A percentile compares a stretch with the other conserved stretches of the same genome.
These are phyloP conservation scores for Papilio polytes DNA, from an alignment of 1,140 invertebrate species.

Conservation along the genomic window DNA sequence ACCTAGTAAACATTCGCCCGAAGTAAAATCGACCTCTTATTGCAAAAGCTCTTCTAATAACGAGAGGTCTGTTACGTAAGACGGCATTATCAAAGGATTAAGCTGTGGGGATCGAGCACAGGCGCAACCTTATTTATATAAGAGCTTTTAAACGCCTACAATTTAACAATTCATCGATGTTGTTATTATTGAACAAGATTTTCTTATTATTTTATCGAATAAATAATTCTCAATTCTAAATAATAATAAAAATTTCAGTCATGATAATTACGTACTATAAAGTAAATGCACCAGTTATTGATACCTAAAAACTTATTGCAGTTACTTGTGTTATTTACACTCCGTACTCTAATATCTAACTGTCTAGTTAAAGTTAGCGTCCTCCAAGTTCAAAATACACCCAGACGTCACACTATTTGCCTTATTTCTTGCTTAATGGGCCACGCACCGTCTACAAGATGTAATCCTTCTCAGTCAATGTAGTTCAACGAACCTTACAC, in stretches of 20 bases:
- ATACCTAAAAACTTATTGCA: background rate
- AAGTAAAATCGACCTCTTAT: background rate
- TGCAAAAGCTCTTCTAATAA: slow-evolving; percentile 12
- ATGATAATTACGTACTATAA: background rate
- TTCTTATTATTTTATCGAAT: background rate
- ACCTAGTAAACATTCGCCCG: background rate
- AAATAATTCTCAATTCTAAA: background rate
- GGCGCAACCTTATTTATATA: background rate
- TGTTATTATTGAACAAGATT: background rate
- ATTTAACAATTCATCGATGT: background rate
- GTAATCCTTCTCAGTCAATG: slow-evolving; percentile 52
- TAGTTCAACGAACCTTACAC: slow-evolving; percentile 65
- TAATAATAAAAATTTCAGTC: background rate
- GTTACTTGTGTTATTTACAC: background rate
- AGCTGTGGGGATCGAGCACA: background rate
- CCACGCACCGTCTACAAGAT: slow-evolving; percentile 50
- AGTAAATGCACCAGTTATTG: background rate
- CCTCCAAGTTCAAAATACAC: slow-evolving; percentile 1
- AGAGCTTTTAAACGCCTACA: background rate
- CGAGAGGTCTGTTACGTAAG: background rate
- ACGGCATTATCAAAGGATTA: slow-evolving; percentile 14
- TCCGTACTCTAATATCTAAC: background rate
- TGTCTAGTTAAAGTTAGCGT: background rate
- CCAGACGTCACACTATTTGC: slow-evolving; percentile 40
- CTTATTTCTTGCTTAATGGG: slow-evolving; percentile 53